Evolutionary conservation across 2,113 vertebrate species (phyloP).

Genomic region (Sus scrofa): T2T-Sscrofa CM000812.6:155222001-155222500

Average conservation of each 20-base stretch:
- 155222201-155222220: neutral
- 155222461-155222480: no score
- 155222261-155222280: neutral
- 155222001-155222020: no score
- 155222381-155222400: neutral
- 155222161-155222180: neutral
- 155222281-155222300: neutral
- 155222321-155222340: neutral
- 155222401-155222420: neutral
- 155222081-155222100: neutral
- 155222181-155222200: neutral
- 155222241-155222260: neutral
- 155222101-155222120: neutral
- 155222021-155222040: neutral
- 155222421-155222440: neutral
- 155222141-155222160: neutral
- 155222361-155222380: neutral
- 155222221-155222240: no score
- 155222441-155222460: neutral
- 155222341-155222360: neutral
- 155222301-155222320: conserved; percentile 14
- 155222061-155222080: neutral
- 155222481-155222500: neutral
- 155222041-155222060: neutral
- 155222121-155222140: neutral